Conservation (phyloP, 2,113 vertebrate species). For the Podarcis raffonei region DNA sequence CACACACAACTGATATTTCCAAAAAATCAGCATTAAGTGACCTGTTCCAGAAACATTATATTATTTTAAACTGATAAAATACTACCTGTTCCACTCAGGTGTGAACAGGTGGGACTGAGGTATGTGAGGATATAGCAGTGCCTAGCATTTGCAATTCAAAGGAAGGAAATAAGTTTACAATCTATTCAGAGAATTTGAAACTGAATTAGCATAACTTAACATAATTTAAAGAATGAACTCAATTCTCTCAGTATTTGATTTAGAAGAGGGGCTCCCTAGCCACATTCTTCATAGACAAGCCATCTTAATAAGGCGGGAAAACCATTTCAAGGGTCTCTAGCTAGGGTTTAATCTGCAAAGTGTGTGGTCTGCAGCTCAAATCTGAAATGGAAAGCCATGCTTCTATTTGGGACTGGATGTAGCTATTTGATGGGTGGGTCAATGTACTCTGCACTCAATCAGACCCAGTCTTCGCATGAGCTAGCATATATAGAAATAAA, state of each 20-base stretch:
- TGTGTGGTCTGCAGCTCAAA: background rate
- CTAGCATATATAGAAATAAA: background rate
- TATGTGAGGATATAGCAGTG: background rate
- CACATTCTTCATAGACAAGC: background rate
- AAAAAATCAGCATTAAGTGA: background rate
- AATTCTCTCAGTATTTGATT: constrained; percentile 4
- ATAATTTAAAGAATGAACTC: constrained; percentile 29
- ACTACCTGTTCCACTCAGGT: background rate
- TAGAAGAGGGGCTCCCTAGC: background rate
- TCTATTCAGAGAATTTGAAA: constrained; percentile 15
- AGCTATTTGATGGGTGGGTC: background rate
- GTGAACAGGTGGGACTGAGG: constrained; percentile 26
- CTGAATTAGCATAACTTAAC: background rate
- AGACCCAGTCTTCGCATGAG: background rate
- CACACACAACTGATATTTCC: constrained; percentile 11
- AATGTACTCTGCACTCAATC: background rate
- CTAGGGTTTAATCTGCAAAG: background rate
- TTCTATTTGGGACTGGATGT: background rate
- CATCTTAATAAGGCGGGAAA: background rate
- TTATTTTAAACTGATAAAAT: constrained; percentile 26
- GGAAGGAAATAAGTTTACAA: background rate
- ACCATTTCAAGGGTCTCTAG: background rate
- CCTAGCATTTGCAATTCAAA: constrained; percentile 10
- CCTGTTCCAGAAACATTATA: background rate
- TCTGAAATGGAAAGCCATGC: background rate